phyloP scores from a whole-genome alignment of 37 sponge, comb jelly and placozoan species.

The Chondrosia reniformis region DNA sequence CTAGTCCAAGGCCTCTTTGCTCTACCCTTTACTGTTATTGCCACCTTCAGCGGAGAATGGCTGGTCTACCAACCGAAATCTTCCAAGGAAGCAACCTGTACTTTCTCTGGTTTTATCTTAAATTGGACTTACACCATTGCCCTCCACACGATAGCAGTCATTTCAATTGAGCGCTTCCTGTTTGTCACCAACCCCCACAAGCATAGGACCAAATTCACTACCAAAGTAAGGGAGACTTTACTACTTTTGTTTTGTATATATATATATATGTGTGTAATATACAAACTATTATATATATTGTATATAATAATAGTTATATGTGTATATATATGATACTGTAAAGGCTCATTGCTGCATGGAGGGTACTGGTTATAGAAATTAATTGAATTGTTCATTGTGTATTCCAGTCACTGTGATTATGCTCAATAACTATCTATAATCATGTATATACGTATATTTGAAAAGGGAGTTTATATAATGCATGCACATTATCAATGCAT shows the following conservation, averaged over 20 bases:
- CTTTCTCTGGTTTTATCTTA: slow-evolving; percentile 1
- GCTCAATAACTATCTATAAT: too few species aligned
- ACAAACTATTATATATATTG: neutral
- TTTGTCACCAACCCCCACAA: slow-evolving; percentile 20
- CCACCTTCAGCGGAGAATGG: slow-evolving; percentile 18
- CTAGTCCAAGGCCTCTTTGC: neutral
- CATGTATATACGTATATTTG: too few species aligned
- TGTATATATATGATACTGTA: neutral
- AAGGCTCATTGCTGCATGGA: too few species aligned
- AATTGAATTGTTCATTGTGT: too few species aligned
- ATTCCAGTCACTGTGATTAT: too few species aligned
- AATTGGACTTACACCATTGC: neutral
- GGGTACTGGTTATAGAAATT: too few species aligned
- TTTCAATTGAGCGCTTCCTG: slow-evolving; percentile 8
- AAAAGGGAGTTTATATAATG: too few species aligned
- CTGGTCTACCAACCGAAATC: neutral
- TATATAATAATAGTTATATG: neutral
- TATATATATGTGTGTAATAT: neutral
- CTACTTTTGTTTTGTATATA: neutral
- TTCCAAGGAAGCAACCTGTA: neutral
- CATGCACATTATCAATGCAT: too few species aligned
- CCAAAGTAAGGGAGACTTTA: neutral
- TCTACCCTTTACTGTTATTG: neutral
- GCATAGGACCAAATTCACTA: slow-evolving; percentile 10
- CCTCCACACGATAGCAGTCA: slow-evolving; percentile 4